Evolutionary conservation across 2,113 vertebrate genomes (phyloP), one percentile per base, ranked within the genome.

Genomic region (Misgurnus anguillicaudatus): DNA sequence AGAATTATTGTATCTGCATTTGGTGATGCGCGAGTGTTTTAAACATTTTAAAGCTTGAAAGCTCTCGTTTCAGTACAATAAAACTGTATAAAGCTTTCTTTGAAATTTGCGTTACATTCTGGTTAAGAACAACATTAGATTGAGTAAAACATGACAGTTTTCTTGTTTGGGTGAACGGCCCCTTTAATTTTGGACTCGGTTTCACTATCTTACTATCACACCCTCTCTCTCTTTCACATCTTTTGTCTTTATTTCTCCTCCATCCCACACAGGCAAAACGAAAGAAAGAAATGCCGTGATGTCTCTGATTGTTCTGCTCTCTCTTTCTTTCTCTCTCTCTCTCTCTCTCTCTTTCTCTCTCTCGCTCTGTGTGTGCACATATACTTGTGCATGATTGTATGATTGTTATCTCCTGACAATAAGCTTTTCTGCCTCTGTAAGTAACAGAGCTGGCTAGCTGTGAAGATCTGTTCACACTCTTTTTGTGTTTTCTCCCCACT

Each of bases 241-340:
- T 19, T 21, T 65, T 85, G 62, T 80, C 48, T 57, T 80, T 70
- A 41, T 17, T 9, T 51, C 67, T 66, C 36, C 55, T 80, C 73
- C 24, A 45, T 78, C 77, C 55, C 77, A 74, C 61, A 78, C 58
- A 71, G 48, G 60, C 36, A 57, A 66, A 57, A 65, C 10, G 51
- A 64, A 60, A 74, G 16, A 38, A 65, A 45, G 58, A 19, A 65
- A 71, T n/a, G 41, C 55, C 65, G 84, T 81, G 81, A 79, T 66
- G 67, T 80, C 84, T 65, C 81, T 69, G 41, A 83, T 57, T 78
- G 84, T 75, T 83, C 79, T 64, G 70, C 63, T 38, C 48, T 53
- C 66, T 68, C 67, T 38, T n/a, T 66, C 45, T 31, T 41, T 53
- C 67, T 69, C 73, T 39, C 31, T 68, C 47, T 36, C 8, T 31